Percentiles rank a stretch among this genome's conserved stretches.
Conservation (phyloP, 2,797 vertebrate genomes). For the Hirundo rustica region DNA sequence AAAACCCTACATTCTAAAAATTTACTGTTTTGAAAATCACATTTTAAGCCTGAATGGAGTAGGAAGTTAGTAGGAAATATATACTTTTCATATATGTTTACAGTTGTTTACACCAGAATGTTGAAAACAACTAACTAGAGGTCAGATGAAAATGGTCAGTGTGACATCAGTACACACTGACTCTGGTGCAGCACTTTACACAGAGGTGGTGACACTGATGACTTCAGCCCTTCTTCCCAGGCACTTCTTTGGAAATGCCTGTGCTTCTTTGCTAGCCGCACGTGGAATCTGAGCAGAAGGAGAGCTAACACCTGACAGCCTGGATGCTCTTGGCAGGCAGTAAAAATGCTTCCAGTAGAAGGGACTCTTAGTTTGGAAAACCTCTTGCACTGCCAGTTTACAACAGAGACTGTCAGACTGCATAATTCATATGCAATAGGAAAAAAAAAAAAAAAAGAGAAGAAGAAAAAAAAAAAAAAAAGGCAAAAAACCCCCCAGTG, state of each 20-base stretch:
- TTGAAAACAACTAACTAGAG: background rate
- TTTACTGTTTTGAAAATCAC: background rate
- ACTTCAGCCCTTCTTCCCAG: background rate
- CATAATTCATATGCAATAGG: conserved; percentile 11
- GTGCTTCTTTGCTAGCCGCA: background rate
- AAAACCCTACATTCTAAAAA: rapidly evolving
- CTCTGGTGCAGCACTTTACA: background rate
- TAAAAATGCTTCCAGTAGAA: background rate
- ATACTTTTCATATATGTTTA: background rate
- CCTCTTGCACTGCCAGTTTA: background rate
- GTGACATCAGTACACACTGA: background rate
- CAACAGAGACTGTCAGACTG: conserved; percentile 13
- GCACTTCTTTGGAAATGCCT: background rate
- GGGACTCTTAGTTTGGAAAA: conserved; percentile 39
- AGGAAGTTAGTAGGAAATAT: background rate
- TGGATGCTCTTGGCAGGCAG: background rate
- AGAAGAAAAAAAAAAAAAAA: background rate
- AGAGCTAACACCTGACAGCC: background rate
- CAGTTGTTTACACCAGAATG: background rate
- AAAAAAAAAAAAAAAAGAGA: too few relatives aligned
- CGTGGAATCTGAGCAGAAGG: background rate
- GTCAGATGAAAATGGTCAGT: background rate
- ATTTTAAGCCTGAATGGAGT: background rate
- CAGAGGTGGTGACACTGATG: background rate
- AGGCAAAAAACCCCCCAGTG: background rate